These are phyloP conservation scores for Mellilla xanthometata DNA, from an alignment of 2,888 invertebrate species.

Conservation along the genomic window DNA sequence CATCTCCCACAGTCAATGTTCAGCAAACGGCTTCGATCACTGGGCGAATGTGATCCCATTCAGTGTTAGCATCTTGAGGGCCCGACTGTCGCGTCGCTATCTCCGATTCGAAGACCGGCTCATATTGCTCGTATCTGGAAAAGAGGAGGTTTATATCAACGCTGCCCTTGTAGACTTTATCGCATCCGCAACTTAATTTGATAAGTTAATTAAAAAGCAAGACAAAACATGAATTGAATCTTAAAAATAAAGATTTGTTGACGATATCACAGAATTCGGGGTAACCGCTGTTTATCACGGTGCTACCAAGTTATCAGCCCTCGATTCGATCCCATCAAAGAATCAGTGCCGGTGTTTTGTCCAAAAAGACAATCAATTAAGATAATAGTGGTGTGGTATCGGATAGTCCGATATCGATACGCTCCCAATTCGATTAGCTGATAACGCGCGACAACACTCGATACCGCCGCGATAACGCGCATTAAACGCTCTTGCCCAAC, in stretches of 20 bases:
- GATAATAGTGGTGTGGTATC: conserved; percentile 73
- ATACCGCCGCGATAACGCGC: conserved; percentile 69
- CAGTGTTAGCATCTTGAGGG: conserved; percentile 49
- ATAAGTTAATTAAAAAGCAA: conserved; percentile 19
- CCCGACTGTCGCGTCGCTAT: conserved; percentile 34
- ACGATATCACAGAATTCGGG: conserved; percentile 25
- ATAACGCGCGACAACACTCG: conserved; percentile 72
- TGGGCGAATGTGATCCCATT: conserved; percentile 41
- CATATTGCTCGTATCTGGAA: conserved; percentile 65
- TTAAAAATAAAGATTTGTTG: conserved; percentile 21
- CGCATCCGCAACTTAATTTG: conserved; percentile 2
- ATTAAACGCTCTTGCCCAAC: conserved; percentile 75
- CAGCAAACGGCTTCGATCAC: conserved; percentile 37
- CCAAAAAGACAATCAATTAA: conserved; percentile 78
- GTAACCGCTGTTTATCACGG: conserved; percentile 23
- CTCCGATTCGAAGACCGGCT: conserved; percentile 40
- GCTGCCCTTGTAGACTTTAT: conserved; percentile 7
- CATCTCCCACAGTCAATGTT: conserved; percentile 61
- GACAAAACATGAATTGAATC: conserved; percentile 19
- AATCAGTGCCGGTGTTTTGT: conserved; percentile 60
- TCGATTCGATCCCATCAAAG: conserved; percentile 55
- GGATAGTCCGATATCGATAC: conserved; percentile 69
- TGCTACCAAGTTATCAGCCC: conserved; percentile 32
- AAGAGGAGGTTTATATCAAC: conserved; percentile 22
- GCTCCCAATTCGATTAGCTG: conserved; percentile 79